Base-by-base conservation (phyloP, 1,140 invertebrate species). In the Eubasilissa regina region DNA sequence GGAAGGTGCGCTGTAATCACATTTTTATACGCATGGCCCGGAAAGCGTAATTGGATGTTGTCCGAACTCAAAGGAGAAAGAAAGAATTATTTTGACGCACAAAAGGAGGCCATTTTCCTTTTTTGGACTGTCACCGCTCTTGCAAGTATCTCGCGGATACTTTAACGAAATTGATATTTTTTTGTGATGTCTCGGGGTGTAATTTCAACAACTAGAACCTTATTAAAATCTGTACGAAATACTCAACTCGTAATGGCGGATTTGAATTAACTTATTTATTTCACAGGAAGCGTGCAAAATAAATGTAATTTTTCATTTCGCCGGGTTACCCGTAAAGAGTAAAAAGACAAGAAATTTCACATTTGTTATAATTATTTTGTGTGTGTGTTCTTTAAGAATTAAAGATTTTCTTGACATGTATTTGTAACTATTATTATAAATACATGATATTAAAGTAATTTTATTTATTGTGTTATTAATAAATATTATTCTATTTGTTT, bases 1-100 rank as follows among this genome's bases (percentile, higher is more conserved):
- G 73, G 47, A 60, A 76, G 47, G 53, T 80, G 66, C 21, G 51
- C 53, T 44, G 60, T 80, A 77, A 80, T 80, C 79, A 80, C 76
- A 80, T 76, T 80, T 80, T 77, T 80, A 68, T 75, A 79, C 64
- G 78, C 60, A 62, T 55, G 51, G 51, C 21, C 74, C 73, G 53
- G 56, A 72, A 77, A 77, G 77, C 62, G 55, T 77, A 80, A 80
- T 80, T 80, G 79, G 79, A 80, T 80, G 79, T 72, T 80, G 79
- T 80, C 79, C 79, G 53, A 80, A 25, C 53, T 60, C 74, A 77
- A 80, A 60, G 79, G 51, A 60, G 66, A 43, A 60, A 45, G 53
- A 70, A 60, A 55, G 68, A 51, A 72, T 80, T 80, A 77, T 76
- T 80, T 72, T 47, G 44, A 60, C 62, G 53, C 66, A 80, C 74